These are phyloP conservation scores for Drosophila pseudoananassae DNA, from an alignment of 1,140 invertebrate genomes.

Conservation along the genomic window DNA sequence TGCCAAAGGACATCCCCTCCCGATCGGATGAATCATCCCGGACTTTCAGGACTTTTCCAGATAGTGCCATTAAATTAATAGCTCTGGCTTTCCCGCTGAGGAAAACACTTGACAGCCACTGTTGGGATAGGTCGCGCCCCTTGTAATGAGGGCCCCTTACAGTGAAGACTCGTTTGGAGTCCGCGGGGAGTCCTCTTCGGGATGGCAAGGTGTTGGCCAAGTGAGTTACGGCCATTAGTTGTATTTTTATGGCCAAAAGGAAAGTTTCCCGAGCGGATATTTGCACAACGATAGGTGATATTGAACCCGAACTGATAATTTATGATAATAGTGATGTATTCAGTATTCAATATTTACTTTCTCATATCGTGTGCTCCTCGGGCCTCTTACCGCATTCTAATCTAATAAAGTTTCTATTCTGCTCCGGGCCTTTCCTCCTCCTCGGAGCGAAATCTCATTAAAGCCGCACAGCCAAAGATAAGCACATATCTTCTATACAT, in stretches of 20 bases:
- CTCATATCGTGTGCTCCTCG: constrained; percentile 12
- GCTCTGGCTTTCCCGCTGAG: constrained; percentile 14
- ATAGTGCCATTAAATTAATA: constrained; percentile 38
- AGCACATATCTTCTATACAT: constrained; percentile 28
- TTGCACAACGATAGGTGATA: neutral
- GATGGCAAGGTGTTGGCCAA: constrained; percentile 30
- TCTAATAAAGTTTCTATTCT: constrained; percentile 60
- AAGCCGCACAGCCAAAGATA: constrained; percentile 45
- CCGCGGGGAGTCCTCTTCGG: constrained; percentile 29
- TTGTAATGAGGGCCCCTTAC: constrained; percentile 36
- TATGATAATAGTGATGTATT: too few relatives aligned
- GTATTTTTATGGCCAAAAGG: constrained; percentile 25
- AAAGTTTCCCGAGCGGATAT: constrained; percentile 12
- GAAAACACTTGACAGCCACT: constrained; percentile 17
- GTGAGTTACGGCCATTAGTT: constrained; percentile 41
- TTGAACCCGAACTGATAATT: too few relatives aligned
- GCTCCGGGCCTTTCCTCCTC: constrained; percentile 7
- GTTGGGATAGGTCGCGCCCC: constrained; percentile 48
- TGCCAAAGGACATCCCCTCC: neutral
- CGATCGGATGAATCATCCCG: constrained; percentile 24
- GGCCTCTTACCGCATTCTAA: constrained; percentile 54
- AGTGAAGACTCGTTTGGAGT: constrained; percentile 24
- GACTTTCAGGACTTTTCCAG: constrained; percentile 34
- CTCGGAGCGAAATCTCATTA: constrained; percentile 45
- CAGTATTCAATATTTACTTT: constrained; percentile 31